Evolutionary conservation across 2,113 vertebrate species (phyloP).

Genomic region (Leptobrachium leishanense): DNA sequence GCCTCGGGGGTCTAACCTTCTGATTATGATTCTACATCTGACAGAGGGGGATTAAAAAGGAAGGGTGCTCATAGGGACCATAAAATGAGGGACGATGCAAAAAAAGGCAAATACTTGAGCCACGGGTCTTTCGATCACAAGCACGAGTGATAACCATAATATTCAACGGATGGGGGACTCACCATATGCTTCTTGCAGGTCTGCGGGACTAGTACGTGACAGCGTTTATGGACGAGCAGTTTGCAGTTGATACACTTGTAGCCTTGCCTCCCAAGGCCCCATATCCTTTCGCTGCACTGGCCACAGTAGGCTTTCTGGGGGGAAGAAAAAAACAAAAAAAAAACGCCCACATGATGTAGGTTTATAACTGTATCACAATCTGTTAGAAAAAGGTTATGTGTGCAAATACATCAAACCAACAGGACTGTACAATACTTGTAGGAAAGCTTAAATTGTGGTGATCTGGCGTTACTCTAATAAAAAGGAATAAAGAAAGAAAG

Average conservation of each 20-base stretch:
- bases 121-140: background rate
- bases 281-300: conserved; percentile 98
- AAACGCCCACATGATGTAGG: background rate
- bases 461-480: background rate
- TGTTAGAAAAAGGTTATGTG: conserved; percentile 10
- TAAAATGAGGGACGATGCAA: too few relatives aligned
- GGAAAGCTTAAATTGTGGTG: background rate
- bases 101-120: background rate
- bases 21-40: too few relatives aligned
- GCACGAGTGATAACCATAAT: background rate
- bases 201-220: conserved; percentile 90
- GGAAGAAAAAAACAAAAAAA: accelerated
- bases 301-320: conserved; percentile 89
- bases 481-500: background rate
- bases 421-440: background rate
- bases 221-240: conserved; percentile 97
- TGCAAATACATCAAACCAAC: background rate
- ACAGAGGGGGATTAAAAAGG: too few relatives aligned
- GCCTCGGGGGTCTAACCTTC: too few relatives aligned
- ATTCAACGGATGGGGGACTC: conserved; percentile 57
- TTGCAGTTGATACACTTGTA: conserved; percentile 99
- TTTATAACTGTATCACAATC: conserved; percentile 3
- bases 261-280: conserved; percentile 92
- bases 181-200: conserved; percentile 98
- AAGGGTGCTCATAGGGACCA: too few relatives aligned